A percentile compares a stretch with the other conserved stretches of the same genome.
phyloP scores from a whole-genome alignment of 37 sponge, comb jelly and placozoan species.

The Diacarnus erythraeanus region DNA sequence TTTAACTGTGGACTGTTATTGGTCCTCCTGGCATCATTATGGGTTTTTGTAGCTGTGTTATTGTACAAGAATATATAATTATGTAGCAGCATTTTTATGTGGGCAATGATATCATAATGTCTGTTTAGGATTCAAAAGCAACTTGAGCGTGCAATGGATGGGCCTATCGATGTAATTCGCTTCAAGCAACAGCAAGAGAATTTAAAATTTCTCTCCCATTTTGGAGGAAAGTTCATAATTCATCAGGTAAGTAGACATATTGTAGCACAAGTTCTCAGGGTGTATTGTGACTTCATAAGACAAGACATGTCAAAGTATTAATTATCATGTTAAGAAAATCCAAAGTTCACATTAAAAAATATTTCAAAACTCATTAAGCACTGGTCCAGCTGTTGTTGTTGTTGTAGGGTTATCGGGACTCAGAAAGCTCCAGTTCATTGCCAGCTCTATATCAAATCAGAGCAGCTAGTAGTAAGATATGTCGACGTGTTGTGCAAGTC shows the following conservation, averaged over 20 bases:
- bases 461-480: constrained; percentile 74
- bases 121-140: constrained; percentile 75
- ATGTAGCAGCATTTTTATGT: too few relatives aligned
- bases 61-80: too few relatives aligned
- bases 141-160: constrained; percentile 65
- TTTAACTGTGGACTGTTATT: too few relatives aligned
- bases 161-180: constrained; percentile 55
- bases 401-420: constrained; percentile 55
- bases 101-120: too few relatives aligned
- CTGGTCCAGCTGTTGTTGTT: neutral
- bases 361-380: too few relatives aligned
- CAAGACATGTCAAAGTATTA: neutral
- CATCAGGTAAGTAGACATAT: constrained; percentile 66
- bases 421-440: constrained; percentile 5
- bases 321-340: too few relatives aligned
- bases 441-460: constrained; percentile 85
- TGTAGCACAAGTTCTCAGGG: neutral
- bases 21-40: too few relatives aligned
- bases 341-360: too few relatives aligned
- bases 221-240: constrained; percentile 90
- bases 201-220: constrained; percentile 87
- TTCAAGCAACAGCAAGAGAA: constrained; percentile 93
- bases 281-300: too few relatives aligned
- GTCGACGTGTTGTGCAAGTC: constrained; percentile 81
- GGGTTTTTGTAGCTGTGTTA: too few relatives aligned